Evolutionary conservation across 2,797 vertebrate genomes (phyloP).

Genomic region (Pangasius djambal): DNA sequence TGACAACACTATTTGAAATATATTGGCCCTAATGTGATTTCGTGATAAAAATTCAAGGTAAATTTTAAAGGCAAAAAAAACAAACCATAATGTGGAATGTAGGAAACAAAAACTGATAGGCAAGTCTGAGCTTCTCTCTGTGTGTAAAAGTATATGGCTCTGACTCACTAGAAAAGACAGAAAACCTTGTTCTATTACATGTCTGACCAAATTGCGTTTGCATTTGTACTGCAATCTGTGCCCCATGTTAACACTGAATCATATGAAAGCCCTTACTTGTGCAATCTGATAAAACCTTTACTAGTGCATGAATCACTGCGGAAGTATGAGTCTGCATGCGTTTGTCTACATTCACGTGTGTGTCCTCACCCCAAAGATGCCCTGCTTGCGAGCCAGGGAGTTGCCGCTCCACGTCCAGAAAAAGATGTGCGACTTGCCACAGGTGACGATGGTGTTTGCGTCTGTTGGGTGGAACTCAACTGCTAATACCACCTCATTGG

Average conservation of each 20-base stretch:
- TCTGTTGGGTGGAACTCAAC: slow-evolving; percentile 97
- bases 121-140: background rate
- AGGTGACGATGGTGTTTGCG: slow-evolving; percentile 92
- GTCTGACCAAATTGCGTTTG: background rate
- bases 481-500: slow-evolving; percentile 93
- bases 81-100: background rate
- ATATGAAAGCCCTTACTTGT: background rate
- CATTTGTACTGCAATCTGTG: background rate
- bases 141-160: background rate
- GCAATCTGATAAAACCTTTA: background rate
- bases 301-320: background rate
- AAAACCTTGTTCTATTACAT: background rate
- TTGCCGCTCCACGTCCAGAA: slow-evolving; percentile 96
- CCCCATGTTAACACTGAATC: background rate
- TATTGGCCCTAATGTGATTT: background rate
- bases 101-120: background rate
- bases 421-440: slow-evolving; percentile 98
- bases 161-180: too few relatives aligned
- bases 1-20: background rate
- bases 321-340: background rate
- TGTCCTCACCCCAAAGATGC: slow-evolving; percentile 92
- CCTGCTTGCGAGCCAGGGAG: slow-evolving; percentile 92
- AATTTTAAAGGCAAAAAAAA: background rate
- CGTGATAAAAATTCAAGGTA: background rate
- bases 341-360: background rate